phyloP scores from a whole-genome alignment of 2,113 vertebrate species.

The Cyanoliseus patagonus region DNA sequence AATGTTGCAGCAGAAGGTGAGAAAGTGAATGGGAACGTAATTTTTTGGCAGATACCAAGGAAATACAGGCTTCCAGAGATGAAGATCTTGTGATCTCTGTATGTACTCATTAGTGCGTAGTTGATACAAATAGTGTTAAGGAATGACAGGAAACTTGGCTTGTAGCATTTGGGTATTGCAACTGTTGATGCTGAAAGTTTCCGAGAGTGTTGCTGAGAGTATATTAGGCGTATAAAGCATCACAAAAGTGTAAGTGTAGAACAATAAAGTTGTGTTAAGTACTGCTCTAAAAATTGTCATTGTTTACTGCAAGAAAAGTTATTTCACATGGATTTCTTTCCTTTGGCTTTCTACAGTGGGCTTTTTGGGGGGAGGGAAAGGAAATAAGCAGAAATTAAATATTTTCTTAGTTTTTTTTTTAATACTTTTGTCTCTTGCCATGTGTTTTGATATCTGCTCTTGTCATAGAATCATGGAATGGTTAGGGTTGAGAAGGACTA shows the following conservation, averaged over 20 bases:
- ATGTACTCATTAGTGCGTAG: background rate
- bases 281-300: background rate
- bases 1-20: background rate
- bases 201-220: background rate
- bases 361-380: background rate
- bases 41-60: fast-evolving
- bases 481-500: background rate
- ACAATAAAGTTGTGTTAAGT: background rate
- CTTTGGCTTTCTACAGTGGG: background rate
- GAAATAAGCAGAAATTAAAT: background rate
- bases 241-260: background rate
- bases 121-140: background rate
- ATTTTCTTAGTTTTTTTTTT: background rate
- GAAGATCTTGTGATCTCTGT: background rate
- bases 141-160: background rate
- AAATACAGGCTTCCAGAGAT: background rate
- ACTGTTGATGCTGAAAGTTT: background rate
- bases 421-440: fast-evolving
- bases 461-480: background rate
- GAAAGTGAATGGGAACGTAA: background rate
- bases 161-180: background rate
- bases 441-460: background rate
- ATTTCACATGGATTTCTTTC: background rate
- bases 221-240: background rate
- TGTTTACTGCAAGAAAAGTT: background rate